phyloP scores from a whole-genome alignment of 1,140 invertebrate species.

The Euura lappo region DNA sequence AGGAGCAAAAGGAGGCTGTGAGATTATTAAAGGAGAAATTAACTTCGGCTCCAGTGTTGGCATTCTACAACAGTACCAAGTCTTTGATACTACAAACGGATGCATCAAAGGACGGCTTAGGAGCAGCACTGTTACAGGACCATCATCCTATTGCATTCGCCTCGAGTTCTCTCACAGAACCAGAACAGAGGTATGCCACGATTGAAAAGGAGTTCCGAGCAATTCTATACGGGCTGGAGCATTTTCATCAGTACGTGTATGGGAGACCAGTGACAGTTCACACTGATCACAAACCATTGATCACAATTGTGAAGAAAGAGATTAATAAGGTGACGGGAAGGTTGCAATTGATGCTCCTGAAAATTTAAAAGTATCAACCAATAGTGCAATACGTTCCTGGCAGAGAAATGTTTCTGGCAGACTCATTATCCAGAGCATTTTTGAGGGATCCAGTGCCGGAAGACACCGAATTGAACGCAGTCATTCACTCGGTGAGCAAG shows the following conservation, averaged over 20 bases:
- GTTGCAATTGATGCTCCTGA: slow-evolving; percentile 51
- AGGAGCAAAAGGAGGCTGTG: slow-evolving; percentile 29
- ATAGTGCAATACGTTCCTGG: slow-evolving; percentile 34
- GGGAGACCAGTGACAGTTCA: slow-evolving; percentile 29
- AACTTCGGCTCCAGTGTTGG: no score
- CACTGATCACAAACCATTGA: slow-evolving; percentile 37
- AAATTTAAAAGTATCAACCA: slow-evolving; percentile 43
- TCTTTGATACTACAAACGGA: slow-evolving; percentile 42
- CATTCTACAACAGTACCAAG: no score
- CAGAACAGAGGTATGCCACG: slow-evolving; percentile 48
- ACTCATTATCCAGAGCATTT: slow-evolving; percentile 36
- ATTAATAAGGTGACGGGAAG: slow-evolving; percentile 44
- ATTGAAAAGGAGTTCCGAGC: slow-evolving; percentile 57
- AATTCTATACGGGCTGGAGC: slow-evolving; percentile 43
- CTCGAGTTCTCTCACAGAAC: slow-evolving; percentile 38
- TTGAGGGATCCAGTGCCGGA: slow-evolving; percentile 4
- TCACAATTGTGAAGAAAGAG: slow-evolving; percentile 46
- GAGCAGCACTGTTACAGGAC: slow-evolving; percentile 51
- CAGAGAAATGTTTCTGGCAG: slow-evolving; percentile 29
- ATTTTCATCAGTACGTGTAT: slow-evolving; percentile 54
- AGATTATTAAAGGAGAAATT: no score
- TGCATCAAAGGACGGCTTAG: slow-evolving; percentile 46
- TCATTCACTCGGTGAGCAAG: slow-evolving; percentile 6
- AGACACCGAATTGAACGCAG: slow-evolving; percentile 16
- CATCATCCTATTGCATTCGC: slow-evolving; percentile 51